These are phyloP conservation scores for Agrotis clavis DNA, from an alignment of 2,888 invertebrate genomes.

Conservation along the genomic window DNA sequence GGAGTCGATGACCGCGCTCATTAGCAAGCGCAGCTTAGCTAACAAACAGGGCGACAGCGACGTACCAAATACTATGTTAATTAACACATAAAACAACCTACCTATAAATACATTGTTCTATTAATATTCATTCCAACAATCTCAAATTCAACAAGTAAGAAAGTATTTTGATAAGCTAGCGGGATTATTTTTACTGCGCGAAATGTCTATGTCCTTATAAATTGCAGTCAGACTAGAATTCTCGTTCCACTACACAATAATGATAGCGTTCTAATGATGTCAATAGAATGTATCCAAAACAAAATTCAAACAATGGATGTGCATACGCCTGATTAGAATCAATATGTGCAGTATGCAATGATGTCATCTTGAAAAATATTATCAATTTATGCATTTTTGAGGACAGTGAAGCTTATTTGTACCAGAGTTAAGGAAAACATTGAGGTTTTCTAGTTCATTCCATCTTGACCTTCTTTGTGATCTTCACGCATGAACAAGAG, in stretches of 20 bases:
- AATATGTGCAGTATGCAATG: constrained; percentile 4
- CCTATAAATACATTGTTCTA: background rate
- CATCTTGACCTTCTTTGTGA: background rate
- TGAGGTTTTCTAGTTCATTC: background rate
- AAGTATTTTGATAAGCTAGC: background rate
- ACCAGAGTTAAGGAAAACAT: constrained; percentile 5
- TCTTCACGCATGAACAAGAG: background rate
- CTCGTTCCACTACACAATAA: background rate
- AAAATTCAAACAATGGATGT: constrained; percentile 7
- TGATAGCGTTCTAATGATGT: background rate
- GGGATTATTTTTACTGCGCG: background rate
- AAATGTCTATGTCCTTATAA: constrained; percentile 8
- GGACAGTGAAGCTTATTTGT: background rate
- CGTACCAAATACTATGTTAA: constrained; percentile 29
- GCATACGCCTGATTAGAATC: background rate
- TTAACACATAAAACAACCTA: constrained; percentile 10
- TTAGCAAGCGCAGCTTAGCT: constrained; percentile 33
- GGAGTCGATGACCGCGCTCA: constrained; percentile 62
- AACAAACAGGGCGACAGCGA: constrained; percentile 23
- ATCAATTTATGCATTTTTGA: constrained; percentile 10
- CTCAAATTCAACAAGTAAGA: background rate
- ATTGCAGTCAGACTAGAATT: background rate
- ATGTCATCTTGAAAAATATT: background rate
- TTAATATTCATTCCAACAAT: constrained; percentile 11
- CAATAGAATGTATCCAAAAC: constrained; percentile 6